Evolutionary conservation across 2,797 vertebrate species (phyloP).

Genomic region (Euphonia xanthogaster): DNA sequence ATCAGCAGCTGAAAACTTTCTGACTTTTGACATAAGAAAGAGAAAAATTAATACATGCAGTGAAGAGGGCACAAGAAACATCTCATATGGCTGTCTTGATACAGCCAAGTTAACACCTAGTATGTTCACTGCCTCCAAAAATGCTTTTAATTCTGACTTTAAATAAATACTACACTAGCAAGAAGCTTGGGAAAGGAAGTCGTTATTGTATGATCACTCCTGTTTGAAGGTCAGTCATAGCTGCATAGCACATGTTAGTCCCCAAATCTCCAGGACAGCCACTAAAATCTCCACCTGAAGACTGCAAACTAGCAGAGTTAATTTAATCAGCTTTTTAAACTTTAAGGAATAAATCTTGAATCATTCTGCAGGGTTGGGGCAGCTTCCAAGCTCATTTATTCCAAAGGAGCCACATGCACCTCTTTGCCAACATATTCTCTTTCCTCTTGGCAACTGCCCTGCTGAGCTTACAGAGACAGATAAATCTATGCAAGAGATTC

Average conservation of each 20-base stretch:
- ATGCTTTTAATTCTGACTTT: not conserved
- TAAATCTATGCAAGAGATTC: not conserved
- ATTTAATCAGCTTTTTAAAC: not conserved
- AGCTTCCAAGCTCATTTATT: not conserved
- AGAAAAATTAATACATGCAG: not conserved
- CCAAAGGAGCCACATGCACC: not conserved
- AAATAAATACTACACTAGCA: not conserved
- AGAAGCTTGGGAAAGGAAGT: not conserved
- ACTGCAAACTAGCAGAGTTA: not conserved
- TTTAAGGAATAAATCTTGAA: not conserved
- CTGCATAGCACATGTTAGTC: not conserved
- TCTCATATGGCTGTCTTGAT: not conserved
- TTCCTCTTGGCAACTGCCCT: not conserved
- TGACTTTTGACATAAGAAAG: not conserved
- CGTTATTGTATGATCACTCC: not conserved
- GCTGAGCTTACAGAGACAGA: accelerated
- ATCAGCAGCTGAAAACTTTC: not conserved
- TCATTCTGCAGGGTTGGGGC: not conserved
- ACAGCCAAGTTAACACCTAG: not conserved
- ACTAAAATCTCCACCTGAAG: not conserved
- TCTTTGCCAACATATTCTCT: not conserved
- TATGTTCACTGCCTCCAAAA: not conserved
- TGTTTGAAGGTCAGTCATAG: not conserved
- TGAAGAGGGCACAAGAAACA: not conserved
- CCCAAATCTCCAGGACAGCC: not conserved